Conservation (phyloP, 2,888 invertebrate species). For the Drosophila longiperda region DNA sequence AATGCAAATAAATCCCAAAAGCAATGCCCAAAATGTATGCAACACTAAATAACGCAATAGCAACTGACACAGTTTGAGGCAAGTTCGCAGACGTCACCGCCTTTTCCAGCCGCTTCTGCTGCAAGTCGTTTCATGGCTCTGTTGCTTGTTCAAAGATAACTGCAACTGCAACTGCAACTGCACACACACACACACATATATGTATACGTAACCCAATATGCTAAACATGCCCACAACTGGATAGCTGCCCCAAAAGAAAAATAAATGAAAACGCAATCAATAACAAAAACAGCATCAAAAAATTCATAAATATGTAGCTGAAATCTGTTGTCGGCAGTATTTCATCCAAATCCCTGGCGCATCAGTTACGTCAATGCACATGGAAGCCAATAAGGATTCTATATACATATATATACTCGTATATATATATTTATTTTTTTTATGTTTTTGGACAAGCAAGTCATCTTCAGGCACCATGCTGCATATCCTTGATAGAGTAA, state of each 20-base stretch:
- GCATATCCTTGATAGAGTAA: neutral
- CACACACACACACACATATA: constrained; percentile 24
- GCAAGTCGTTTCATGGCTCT: constrained; percentile 55
- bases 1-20: constrained; percentile 77
- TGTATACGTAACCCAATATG: constrained; percentile 39
- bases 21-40: constrained; percentile 62
- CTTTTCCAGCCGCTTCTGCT: constrained; percentile 31
- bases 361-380: constrained; percentile 1
- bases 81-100: constrained; percentile 44
- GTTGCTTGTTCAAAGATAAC: constrained; percentile 71
- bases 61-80: constrained; percentile 53
- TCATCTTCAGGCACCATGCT: neutral
- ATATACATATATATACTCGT: neutral
- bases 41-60: constrained; percentile 61
- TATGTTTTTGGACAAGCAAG: neutral
- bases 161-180: constrained; percentile 21
- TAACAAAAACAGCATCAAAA: neutral
- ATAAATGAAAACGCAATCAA: neutral
- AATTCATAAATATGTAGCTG: constrained; percentile 18
- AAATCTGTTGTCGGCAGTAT: constrained; percentile 30
- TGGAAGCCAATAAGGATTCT: neutral
- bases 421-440: too few species aligned
- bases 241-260: constrained; percentile 26
- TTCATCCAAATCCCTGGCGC: constrained; percentile 8
- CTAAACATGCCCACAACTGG: constrained; percentile 61